Evolutionary conservation across 2,797 vertebrate species (phyloP), one percentile per base, ranked within the genome.

Genomic region (Pseudochirops cupreus): DNA sequence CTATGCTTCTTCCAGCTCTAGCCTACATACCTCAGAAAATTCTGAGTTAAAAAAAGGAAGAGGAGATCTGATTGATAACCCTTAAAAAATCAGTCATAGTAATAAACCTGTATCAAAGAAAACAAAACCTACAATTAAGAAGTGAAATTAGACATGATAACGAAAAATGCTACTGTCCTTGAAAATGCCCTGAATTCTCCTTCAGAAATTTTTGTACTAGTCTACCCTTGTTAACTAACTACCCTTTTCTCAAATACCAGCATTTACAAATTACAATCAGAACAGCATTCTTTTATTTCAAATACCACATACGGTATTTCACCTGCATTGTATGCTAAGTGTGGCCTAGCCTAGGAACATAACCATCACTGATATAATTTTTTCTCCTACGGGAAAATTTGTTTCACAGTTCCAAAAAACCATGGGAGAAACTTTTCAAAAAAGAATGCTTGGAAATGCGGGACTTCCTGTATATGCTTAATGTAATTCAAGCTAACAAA

Each of bases 131-230:
- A 92, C 56, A 91, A 91, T 24, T 93, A 92, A 91, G 29, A 94
- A 96, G 28, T 91, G 62, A 93, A 96, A 94, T 87, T 94, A 18
- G 52, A 91, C 54, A 18, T 94, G 55, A 18, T 91, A 50, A 53
- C 53, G 10, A 62, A 93, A 50, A 93, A 93, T 94, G 24, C 28
- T 33, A 91, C 89, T 13, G 50, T 87, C 74, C 39, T 87, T 87
- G 39, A 87, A 82, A 87, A 87, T 67, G 33, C 31, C 33, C 56
- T 50, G 46, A 95, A 62, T 33, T 74, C 39, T 94, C 21, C 87
- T 87, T 67, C 59, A 87, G 56, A 59, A 94, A 74, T n/a, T 33
- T 46, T 62, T 28, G 31, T 14, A 87, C 21, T 39, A 39, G n/a
- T 91, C 52, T 58, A 91, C 14, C 52, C 11, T 57, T 62, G 58